Evolutionary conservation across 2,113 vertebrate species (phyloP).

Genomic region (Amazona vittata): DNA sequence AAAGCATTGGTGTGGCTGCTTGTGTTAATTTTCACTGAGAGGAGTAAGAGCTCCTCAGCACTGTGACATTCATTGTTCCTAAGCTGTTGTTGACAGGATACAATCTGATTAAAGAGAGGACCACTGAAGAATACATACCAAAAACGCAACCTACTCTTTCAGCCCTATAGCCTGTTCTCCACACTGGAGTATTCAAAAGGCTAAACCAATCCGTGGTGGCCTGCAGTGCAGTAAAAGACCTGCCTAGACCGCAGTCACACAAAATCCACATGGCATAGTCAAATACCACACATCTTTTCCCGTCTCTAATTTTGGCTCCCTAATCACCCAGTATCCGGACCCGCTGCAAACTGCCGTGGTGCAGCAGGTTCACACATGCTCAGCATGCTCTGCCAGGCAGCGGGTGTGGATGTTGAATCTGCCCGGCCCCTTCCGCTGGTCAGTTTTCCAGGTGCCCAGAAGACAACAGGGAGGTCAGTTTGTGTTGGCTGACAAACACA

Average conservation of each 20-base stretch:
- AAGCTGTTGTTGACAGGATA: not conserved
- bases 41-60: not conserved
- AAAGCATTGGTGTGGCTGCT: not conserved
- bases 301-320: constrained; percentile 4
- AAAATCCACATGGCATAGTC: not conserved
- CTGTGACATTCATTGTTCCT: not conserved
- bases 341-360: not conserved
- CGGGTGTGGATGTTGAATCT: not conserved
- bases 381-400: not conserved
- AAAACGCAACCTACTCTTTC: not conserved
- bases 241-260: not conserved
- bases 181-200: not conserved
- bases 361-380: not conserved
- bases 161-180: not conserved
- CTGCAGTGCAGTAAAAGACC: not conserved
- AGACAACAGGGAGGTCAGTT: not conserved
- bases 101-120: not conserved
- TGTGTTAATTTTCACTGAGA: not conserved
- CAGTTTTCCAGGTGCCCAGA: not conserved
- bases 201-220: not conserved
- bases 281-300: not conserved
- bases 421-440: not conserved
- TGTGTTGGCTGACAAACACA: not conserved
- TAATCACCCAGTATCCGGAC: not conserved
- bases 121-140: not conserved